These are phyloP conservation scores for Ciona savignyi DNA, from an alignment of 23 tunicate genomes.

Conservation along the genomic window DNA sequence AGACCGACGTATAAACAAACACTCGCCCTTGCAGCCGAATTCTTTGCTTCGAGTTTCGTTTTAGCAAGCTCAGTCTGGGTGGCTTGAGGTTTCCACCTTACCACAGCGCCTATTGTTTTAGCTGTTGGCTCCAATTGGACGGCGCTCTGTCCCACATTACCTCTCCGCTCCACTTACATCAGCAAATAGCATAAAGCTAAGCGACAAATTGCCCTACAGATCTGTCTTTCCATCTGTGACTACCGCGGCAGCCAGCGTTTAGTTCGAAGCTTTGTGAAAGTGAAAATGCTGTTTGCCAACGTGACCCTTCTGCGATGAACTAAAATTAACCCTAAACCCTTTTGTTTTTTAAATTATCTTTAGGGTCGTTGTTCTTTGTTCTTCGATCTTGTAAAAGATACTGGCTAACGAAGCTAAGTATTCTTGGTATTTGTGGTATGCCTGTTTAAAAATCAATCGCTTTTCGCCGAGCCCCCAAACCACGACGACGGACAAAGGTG, in stretches of 20 bases:
- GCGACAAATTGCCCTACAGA: neutral
- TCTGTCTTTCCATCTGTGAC: neutral
- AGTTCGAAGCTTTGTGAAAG: neutral
- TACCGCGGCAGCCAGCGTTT: neutral
- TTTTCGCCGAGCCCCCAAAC: neutral
- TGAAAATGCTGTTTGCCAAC: neutral
- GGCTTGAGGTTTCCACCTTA: neutral
- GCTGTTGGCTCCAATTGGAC: neutral
- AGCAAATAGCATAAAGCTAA: neutral
- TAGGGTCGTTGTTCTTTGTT: neutral
- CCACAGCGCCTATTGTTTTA: neutral
- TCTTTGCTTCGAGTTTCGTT: neutral
- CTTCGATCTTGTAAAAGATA: neutral
- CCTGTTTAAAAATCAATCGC: neutral
- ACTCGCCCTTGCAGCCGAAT: neutral
- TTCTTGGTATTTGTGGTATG: neutral
- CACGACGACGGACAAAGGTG: slow-evolving; percentile 1
- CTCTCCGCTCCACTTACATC: neutral
- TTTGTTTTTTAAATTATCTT: too few relatives aligned
- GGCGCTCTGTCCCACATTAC: neutral
- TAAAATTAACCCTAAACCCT: too few relatives aligned
- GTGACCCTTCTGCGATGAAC: too few relatives aligned
- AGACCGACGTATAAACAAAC: neutral
- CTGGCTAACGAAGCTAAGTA: neutral
- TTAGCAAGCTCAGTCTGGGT: neutral